phyloP scores from a whole-genome alignment of 1,140 invertebrate genomes.

The Meloidogyne chitwoodi region DNA sequence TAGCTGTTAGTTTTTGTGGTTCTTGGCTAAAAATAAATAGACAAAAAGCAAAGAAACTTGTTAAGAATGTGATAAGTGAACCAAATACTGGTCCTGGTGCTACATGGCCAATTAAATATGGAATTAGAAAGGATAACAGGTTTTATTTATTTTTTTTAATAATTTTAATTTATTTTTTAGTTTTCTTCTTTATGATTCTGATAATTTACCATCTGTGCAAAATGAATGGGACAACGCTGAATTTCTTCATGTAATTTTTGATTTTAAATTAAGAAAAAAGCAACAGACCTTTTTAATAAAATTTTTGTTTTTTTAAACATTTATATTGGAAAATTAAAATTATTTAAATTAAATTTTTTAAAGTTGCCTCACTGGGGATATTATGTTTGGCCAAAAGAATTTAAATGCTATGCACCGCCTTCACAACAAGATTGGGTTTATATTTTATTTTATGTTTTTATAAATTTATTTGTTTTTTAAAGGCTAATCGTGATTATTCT shows the following conservation, averaged over 20 bases:
- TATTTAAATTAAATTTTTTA: too few relatives aligned
- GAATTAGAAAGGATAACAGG: conserved; percentile 68
- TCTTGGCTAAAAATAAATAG: conserved; percentile 76
- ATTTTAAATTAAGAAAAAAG: neutral
- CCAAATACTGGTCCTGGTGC: conserved; percentile 24
- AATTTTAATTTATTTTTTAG: neutral
- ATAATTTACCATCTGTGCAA: conserved; percentile 65
- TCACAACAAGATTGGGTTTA: conserved; percentile 65
- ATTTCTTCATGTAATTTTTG: conserved; percentile 63
- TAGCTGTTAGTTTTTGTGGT: conserved; percentile 67
- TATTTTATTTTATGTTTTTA: neutral
- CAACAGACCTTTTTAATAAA: neutral
- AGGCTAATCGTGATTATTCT: conserved; percentile 59
- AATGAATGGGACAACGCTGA: conserved; percentile 73
- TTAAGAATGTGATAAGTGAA: conserved; percentile 16
- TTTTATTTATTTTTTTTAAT: neutral
- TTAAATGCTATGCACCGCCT: conserved; percentile 68
- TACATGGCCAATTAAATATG: conserved; percentile 57
- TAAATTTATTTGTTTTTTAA: too few relatives aligned
- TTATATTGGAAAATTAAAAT: too few relatives aligned
- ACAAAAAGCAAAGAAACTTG: conserved; percentile 67
- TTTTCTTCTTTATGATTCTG: conserved; percentile 71
- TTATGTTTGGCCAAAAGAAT: conserved; percentile 75
- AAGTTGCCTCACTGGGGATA: conserved; percentile 72
- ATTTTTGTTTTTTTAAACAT: too few relatives aligned